phyloP scores from a whole-genome alignment of 2,797 vertebrate species.

The Enteromius argenteus region DNA sequence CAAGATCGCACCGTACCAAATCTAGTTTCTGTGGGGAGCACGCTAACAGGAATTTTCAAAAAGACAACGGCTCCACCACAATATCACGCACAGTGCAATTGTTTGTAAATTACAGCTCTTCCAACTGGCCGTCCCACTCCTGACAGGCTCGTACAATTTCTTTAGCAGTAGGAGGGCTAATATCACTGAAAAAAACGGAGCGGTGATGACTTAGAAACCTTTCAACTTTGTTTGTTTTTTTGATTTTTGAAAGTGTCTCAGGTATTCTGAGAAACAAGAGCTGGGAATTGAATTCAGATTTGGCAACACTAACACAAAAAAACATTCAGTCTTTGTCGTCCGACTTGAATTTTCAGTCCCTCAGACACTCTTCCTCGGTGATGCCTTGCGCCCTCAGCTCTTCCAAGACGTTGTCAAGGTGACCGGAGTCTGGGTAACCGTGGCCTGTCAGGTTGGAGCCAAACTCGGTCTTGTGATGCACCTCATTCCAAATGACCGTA shows the following conservation, averaged over 20 bases:
- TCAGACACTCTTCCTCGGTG: slow-evolving; percentile 86
- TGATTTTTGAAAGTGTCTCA: slow-evolving; percentile 18
- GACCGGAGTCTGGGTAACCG: slow-evolving; percentile 91
- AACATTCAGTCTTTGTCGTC: slow-evolving; percentile 32
- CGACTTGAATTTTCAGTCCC: slow-evolving; percentile 72
- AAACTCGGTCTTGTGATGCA: slow-evolving; percentile 97
- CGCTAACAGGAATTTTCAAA: neutral
- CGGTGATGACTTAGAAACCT: slow-evolving; percentile 31
- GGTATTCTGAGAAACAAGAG: slow-evolving; percentile 39
- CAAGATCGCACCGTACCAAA: slow-evolving; percentile 39
- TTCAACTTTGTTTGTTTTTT: slow-evolving; percentile 22
- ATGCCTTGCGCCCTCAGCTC: slow-evolving; percentile 95
- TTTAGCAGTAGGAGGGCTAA: slow-evolving; percentile 33
- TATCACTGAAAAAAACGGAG: slow-evolving; percentile 34
- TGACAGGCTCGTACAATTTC: slow-evolving; percentile 29
- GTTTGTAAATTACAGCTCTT: slow-evolving; percentile 21
- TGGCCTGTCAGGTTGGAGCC: slow-evolving; percentile 96
- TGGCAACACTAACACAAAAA: slow-evolving; percentile 43
- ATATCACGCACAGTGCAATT: slow-evolving; percentile 26
- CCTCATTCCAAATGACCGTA: slow-evolving; percentile 96
- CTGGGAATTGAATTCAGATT: slow-evolving; percentile 48
- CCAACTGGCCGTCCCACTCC: slow-evolving; percentile 7
- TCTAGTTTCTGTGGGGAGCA: slow-evolving; percentile 12
- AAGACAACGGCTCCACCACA: slow-evolving; percentile 15
- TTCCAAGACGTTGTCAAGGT: slow-evolving; percentile 94